phyloP scores from a whole-genome alignment of 2,888 invertebrate species.

The Melanostoma scalare region DNA sequence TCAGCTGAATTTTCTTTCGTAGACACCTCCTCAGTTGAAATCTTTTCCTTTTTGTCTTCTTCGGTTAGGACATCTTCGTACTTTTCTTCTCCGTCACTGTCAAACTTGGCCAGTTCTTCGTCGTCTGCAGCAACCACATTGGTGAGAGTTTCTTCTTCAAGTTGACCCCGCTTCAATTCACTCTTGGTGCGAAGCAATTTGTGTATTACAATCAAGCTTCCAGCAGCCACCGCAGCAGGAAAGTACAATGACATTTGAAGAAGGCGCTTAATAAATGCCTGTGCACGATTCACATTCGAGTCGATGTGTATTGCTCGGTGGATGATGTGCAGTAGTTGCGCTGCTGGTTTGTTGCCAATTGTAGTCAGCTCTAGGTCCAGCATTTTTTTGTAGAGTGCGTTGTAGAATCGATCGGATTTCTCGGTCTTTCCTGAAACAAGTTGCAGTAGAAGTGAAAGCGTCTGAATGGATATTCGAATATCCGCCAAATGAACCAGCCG shows the following conservation, averaged over 20 bases:
- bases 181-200: slow-evolving; percentile 85
- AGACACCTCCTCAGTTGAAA: slow-evolving; percentile 1
- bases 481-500: slow-evolving; percentile 91
- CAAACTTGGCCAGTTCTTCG: slow-evolving; percentile 79
- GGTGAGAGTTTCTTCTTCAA: slow-evolving; percentile 65
- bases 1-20: not conserved
- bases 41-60: slow-evolving; percentile 66
- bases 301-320: slow-evolving; percentile 93
- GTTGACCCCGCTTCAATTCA: slow-evolving; percentile 79
- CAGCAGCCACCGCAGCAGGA: slow-evolving; percentile 91
- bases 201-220: slow-evolving; percentile 86
- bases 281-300: slow-evolving; percentile 86
- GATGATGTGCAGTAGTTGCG: slow-evolving; percentile 92
- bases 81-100: slow-evolving; percentile 79
- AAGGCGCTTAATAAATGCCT: slow-evolving; percentile 93
- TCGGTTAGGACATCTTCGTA: slow-evolving; percentile 77
- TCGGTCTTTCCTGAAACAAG: slow-evolving; percentile 78
- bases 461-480: slow-evolving; percentile 86
- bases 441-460: slow-evolving; percentile 80
- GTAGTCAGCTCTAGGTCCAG: slow-evolving; percentile 87
- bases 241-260: slow-evolving; percentile 87
- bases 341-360: slow-evolving; percentile 85
- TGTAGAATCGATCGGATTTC: slow-evolving; percentile 86
- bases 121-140: slow-evolving; percentile 65
- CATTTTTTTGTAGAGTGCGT: slow-evolving; percentile 93